Percentiles rank a stretch among this genome's conserved stretches.
These are phyloP conservation scores for Calcarius lapponicus DNA, from an alignment of 2,797 vertebrate genomes.

Conservation along the genomic window DNA sequence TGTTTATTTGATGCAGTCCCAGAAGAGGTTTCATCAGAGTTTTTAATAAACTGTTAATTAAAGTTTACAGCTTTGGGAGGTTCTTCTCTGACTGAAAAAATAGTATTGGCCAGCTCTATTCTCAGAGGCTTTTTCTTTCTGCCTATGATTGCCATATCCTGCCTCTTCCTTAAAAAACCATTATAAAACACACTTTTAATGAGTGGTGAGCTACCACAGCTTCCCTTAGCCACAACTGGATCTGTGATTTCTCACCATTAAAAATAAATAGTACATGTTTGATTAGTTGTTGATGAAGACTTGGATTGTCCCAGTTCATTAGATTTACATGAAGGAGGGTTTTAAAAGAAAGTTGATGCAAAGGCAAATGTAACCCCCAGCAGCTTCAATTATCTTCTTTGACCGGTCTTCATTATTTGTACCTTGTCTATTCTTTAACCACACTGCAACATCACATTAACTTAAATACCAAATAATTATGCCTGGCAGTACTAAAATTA, in stretches of 20 bases:
- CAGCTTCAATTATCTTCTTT: neutral
- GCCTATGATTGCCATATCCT: neutral
- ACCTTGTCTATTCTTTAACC: neutral
- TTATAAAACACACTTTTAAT: neutral
- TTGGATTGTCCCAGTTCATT: neutral
- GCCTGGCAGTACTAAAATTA: neutral
- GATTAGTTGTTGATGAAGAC: neutral
- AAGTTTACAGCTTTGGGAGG: neutral
- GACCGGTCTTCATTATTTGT: neutral
- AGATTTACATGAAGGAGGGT: neutral
- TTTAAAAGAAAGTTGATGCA: neutral
- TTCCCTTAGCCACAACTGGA: neutral
- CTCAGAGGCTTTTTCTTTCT: neutral
- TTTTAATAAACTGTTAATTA: conserved; percentile 20
- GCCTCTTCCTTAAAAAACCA: neutral
- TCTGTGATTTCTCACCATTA: neutral
- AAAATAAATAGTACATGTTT: neutral
- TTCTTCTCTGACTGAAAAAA: neutral
- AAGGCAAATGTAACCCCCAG: neutral
- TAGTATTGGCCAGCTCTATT: neutral
- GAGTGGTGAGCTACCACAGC: neutral
- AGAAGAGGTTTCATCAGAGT: neutral
- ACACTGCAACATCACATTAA: neutral
- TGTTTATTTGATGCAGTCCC: neutral
- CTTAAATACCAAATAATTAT: neutral